Conservation (phyloP, 2,113 vertebrate species). For the Lota lota region DNA sequence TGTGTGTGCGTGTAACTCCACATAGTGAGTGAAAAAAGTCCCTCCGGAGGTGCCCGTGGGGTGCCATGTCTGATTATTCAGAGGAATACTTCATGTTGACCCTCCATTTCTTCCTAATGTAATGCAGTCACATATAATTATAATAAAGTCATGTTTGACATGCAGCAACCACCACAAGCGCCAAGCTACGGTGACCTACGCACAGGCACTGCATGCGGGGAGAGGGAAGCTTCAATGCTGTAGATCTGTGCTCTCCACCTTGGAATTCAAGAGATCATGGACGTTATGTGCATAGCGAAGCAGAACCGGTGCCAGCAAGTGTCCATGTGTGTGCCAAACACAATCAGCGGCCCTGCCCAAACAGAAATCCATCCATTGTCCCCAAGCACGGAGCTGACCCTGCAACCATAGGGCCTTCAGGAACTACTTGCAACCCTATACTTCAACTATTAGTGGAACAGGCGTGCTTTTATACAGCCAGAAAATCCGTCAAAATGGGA, state of each 20-base stretch:
- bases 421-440: conserved; percentile 31
- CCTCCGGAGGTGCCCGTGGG: conserved; percentile 26
- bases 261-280: conserved; percentile 19
- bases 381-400: conserved; percentile 33
- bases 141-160: conserved; percentile 29
- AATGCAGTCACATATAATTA: conserved; percentile 29
- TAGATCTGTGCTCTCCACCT: conserved; percentile 9
- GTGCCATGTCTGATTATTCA: conserved; percentile 38
- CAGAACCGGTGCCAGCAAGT: conserved; percentile 27
- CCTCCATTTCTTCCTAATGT: conserved; percentile 40
- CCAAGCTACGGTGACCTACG: conserved; percentile 26
- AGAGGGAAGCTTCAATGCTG: conserved; percentile 19
- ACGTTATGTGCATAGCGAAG: conserved; percentile 34
- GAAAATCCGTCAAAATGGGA: conserved; percentile 21
- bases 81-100: conserved; percentile 37
- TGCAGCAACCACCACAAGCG: conserved; percentile 18
- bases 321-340: conserved; percentile 40
- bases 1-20: conserved; percentile 56
- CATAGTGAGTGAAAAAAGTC: conserved; percentile 38
- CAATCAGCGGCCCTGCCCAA: conserved; percentile 47
- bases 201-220: conserved; percentile 21
- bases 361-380: conserved; percentile 50
- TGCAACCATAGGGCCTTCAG: conserved; percentile 26
- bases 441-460: conserved; percentile 16
- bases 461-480: conserved; percentile 11